These are phyloP conservation scores for Andrena haemorrhoa DNA, from an alignment of 2,888 invertebrate genomes.

Conservation along the genomic window DNA sequence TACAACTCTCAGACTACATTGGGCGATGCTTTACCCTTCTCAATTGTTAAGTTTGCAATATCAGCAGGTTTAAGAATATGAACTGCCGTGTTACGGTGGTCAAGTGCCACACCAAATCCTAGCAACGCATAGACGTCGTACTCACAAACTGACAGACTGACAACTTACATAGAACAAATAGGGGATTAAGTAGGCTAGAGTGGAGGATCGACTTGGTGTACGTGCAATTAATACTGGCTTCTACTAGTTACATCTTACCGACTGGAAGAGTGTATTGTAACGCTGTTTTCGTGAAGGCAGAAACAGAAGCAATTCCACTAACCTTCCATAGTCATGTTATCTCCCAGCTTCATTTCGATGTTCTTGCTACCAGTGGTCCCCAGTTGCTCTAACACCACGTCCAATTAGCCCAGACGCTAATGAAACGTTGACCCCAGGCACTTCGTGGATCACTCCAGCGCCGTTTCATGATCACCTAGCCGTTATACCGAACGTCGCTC, in stretches of 20 bases:
- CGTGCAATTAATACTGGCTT: slow-evolving; percentile 30
- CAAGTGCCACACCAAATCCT: background rate
- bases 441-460: slow-evolving; percentile 6
- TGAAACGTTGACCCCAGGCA: background rate
- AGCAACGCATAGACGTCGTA: background rate
- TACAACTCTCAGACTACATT: too few species aligned
- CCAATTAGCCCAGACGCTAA: background rate
- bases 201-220: slow-evolving; percentile 1
- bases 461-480: background rate
- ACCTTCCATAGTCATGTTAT: slow-evolving; percentile 82
- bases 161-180: slow-evolving; percentile 2
- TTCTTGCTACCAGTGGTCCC: slow-evolving; percentile 40
- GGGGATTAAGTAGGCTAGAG: background rate
- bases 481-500: slow-evolving; percentile 1
- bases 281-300: background rate
- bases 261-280: background rate
- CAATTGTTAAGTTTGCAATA: too few species aligned
- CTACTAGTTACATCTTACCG: slow-evolving; percentile 9
- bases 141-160: slow-evolving; percentile 1
- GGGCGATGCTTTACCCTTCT: too few species aligned
- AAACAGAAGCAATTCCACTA: slow-evolving; percentile 48
- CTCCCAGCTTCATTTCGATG: slow-evolving; percentile 79
- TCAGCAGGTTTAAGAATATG: too few species aligned
- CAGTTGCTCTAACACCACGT: slow-evolving; percentile 13
- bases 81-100: too few species aligned